Conservation (phyloP, 1,140 invertebrate species). For the Cotesia glomerata region DNA sequence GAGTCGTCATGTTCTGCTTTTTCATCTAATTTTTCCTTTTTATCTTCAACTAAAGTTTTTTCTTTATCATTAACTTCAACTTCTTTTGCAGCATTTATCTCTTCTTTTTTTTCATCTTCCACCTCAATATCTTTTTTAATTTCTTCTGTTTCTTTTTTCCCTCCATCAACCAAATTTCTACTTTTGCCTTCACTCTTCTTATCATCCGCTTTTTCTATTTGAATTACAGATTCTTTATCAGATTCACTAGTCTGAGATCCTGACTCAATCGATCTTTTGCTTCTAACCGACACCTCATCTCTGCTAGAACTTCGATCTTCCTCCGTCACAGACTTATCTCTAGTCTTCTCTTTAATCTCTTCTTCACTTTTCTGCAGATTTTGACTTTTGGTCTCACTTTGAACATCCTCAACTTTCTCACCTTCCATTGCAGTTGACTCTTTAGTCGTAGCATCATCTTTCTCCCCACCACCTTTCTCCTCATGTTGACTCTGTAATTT, state of each 20-base stretch:
- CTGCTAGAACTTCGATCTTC: slow-evolving; percentile 19
- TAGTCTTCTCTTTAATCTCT: background rate
- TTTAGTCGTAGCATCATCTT: background rate
- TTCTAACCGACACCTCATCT: slow-evolving; percentile 34
- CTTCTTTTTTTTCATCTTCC: background rate
- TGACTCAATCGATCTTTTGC: slow-evolving; percentile 40
- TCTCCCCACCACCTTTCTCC: background rate
- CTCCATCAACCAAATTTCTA: background rate
- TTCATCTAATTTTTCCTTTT: slow-evolving; percentile 45
- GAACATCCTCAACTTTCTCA: background rate
- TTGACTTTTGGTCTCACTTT: background rate
- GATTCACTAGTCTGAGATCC: slow-evolving; percentile 32
- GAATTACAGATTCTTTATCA: slow-evolving; percentile 2
- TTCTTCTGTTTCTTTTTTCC: background rate
- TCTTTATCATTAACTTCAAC: background rate
- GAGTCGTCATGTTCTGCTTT: slow-evolving; percentile 41
- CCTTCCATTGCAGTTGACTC: background rate
- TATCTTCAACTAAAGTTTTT: background rate
- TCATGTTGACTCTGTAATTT: slow-evolving; percentile 39
- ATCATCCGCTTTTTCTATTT: background rate
- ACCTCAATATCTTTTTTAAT: background rate
- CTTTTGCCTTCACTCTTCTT: background rate
- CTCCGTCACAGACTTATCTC: background rate
- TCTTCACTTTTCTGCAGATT: background rate
- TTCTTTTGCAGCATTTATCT: background rate